A percentile compares a stretch with the other conserved stretches of the same genome.
Conservation (phyloP, 2,888 invertebrate species). For the Tetropium fuscum region DNA sequence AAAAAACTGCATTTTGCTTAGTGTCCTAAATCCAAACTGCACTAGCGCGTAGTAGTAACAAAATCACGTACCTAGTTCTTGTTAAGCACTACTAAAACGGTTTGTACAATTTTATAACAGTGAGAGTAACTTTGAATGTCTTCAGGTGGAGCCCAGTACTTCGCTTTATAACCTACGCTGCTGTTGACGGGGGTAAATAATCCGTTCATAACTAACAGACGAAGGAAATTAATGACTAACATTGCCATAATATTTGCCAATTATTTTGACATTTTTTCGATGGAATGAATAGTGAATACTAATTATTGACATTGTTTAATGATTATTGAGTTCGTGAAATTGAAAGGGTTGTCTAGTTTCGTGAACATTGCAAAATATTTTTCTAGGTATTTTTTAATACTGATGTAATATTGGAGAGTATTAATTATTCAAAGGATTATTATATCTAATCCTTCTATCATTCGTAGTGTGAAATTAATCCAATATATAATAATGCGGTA, state of each 20-base stretch:
- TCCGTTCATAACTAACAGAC: slow-evolving; percentile 19
- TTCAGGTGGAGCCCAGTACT: slow-evolving; percentile 39
- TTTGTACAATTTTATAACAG: slow-evolving; percentile 41
- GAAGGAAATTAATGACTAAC: slow-evolving; percentile 24
- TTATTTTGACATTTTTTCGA: slow-evolving; percentile 23
- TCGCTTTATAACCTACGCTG: slow-evolving; percentile 47
- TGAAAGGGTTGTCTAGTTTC: background rate
- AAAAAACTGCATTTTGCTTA: slow-evolving; percentile 20
- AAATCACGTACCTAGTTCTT: slow-evolving; percentile 25
- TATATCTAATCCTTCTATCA: no score
- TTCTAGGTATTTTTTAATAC: background rate
- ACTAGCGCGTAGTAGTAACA: slow-evolving; percentile 22
- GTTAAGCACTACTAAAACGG: slow-evolving; percentile 24
- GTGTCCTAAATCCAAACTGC: slow-evolving; percentile 24
- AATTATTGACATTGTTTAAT: slow-evolving; percentile 10
- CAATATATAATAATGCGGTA: no score
- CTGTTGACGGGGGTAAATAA: slow-evolving; percentile 26
- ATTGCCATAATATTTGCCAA: slow-evolving; percentile 21
- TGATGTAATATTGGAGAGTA: no score
- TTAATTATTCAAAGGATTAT: no score
- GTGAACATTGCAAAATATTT: background rate
- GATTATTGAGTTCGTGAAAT: background rate
- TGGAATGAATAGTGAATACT: slow-evolving; percentile 13
- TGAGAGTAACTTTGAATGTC: slow-evolving; percentile 47
- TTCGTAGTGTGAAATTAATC: no score